Base-by-base conservation (phyloP, 2,888 invertebrate genomes). In the Mythimna pallens region DNA sequence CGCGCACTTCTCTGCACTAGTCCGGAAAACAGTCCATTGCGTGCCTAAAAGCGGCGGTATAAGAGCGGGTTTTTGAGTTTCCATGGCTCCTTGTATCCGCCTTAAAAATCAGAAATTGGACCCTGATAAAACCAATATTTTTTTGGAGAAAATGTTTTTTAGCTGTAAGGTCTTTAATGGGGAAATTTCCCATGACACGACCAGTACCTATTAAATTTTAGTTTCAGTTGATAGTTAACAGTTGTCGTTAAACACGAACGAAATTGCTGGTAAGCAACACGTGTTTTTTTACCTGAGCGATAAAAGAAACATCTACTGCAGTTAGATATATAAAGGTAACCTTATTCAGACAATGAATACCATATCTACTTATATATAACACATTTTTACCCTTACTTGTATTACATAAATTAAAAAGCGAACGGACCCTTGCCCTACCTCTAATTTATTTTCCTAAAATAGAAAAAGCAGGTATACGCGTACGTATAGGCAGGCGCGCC, bases 371-470 rank as follows among this genome's bases (percentile, higher is more conserved):
- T 22, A 17, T 34, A 20, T 8, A 40, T 34, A 17, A n/a, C 5
- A 54, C 30, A 52, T 43, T 61, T 25, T 73, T 20, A 20, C 17
- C n/a, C 36, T 17, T 43, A 47, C 22, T 64, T 7, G 20, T 73
- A 55, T 47, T 36, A 36, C 17, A 47, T 36, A 65, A 30, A 55
- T 57, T 50, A 50, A 75, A 74, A 47, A 30, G 10, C 20, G 20
- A 40, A 65, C 47, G 36, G 36, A 66, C 12, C 40, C 54, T 43
- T 25, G 34, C 47, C 43, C 64, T 47, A n/a, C 61, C 43, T 65
- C 12, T 58, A 55, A 70, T 66, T 52, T 66, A 59, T 78, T 67
- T 63, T 66, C 63, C 59, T 52, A 69, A 67, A 73, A 78, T 54
- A 65, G 59, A 57, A 65, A 78, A 57, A 47, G 47, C 54, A 34